A percentile compares a stretch with the other conserved stretches of the same genome.
Conservation (phyloP, 1,140 invertebrate species). For the Pomacea maculata region DNA sequence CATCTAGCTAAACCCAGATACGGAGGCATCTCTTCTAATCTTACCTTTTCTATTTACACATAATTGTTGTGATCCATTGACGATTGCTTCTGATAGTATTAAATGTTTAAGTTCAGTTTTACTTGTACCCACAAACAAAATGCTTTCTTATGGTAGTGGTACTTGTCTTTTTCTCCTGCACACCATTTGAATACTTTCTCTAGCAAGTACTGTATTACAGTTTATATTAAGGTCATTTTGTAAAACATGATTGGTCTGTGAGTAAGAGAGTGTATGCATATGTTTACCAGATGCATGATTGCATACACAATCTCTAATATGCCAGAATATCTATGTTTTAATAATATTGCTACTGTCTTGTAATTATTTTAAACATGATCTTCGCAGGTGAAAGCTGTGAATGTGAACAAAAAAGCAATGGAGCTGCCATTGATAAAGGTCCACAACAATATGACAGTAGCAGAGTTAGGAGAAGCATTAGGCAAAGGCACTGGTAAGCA, state of each 20-base stretch:
- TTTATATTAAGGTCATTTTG: background rate
- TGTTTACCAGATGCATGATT: background rate
- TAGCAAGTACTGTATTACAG: background rate
- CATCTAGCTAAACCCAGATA: no score
- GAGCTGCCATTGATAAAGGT: constrained; percentile 16
- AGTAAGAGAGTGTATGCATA: no score
- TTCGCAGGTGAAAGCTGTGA: constrained; percentile 14
- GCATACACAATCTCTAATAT: background rate
- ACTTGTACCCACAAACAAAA: background rate
- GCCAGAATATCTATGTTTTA: background rate
- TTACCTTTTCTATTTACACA: background rate
- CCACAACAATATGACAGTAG: constrained; percentile 33
- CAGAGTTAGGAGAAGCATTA: constrained; percentile 26
- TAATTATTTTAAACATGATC: no score
- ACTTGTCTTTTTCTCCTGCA: no score
- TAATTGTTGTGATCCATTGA: background rate
- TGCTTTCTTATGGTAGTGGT: background rate
- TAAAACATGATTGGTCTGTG: background rate
- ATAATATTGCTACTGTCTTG: background rate
- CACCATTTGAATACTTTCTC: no score
- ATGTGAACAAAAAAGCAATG: constrained; percentile 23
- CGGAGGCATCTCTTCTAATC: no score
- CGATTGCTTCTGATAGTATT: background rate
- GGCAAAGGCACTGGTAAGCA: constrained; percentile 29
- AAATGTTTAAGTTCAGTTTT: background rate